Evolutionary conservation across 1,140 invertebrate species (phyloP).

Genomic region (Pseudomyrmex cubaensis): DNA sequence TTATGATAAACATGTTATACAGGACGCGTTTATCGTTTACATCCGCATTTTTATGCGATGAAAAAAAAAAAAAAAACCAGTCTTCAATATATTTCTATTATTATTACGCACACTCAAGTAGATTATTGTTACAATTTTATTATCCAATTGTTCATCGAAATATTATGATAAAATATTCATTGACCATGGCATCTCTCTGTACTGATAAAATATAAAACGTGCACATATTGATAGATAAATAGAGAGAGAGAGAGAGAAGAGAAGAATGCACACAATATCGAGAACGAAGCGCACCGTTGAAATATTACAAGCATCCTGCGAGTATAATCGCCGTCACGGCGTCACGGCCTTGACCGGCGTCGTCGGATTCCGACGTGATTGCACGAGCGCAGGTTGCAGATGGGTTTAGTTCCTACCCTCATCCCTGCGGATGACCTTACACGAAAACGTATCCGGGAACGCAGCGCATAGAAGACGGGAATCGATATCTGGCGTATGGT

Average conservation of each 20-base stretch:
- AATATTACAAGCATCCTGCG: slow-evolving; percentile 11
- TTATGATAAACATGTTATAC: slow-evolving; percentile 20
- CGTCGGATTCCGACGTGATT: slow-evolving; percentile 45
- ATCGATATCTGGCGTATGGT: slow-evolving; percentile 33
- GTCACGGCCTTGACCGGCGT: slow-evolving; percentile 44
- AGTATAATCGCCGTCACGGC: slow-evolving; percentile 28
- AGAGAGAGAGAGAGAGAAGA: background rate
- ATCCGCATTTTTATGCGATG: background rate
- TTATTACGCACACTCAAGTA: background rate
- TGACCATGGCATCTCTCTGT: background rate
- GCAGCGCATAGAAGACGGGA: slow-evolving; percentile 12
- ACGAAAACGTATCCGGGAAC: slow-evolving; percentile 40
- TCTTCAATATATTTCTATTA: background rate
- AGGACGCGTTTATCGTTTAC: slow-evolving; percentile 17
- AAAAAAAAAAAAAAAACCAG: background rate
- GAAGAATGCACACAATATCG: background rate
- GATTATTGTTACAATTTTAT: background rate
- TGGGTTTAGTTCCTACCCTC: slow-evolving; percentile 19
- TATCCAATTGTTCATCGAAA: too few relatives aligned
- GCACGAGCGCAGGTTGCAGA: slow-evolving; percentile 7
- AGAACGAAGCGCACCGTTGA: background rate
- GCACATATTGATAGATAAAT: too few relatives aligned
- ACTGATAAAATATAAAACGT: background rate
- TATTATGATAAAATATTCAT: too few relatives aligned
- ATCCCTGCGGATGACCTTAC: slow-evolving; percentile 2